These are phyloP conservation scores for Proterorhinus semilunaris DNA, from an alignment of 2,113 vertebrate genomes.

Conservation along the genomic window DNA sequence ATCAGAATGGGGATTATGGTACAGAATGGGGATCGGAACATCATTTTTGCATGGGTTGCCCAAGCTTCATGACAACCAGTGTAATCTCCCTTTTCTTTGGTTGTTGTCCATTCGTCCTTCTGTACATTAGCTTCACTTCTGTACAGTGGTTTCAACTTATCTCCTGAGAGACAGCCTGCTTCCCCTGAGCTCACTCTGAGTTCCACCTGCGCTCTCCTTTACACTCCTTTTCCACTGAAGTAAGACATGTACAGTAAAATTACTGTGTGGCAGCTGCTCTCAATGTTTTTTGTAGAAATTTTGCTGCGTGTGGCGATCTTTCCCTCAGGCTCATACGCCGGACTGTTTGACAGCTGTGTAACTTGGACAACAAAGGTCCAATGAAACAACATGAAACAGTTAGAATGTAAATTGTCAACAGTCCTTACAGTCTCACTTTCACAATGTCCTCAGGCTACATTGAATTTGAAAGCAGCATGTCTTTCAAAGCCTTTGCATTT, in stretches of 20 bases:
- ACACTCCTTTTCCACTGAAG: slow-evolving; percentile 23
- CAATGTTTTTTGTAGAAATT: slow-evolving; percentile 46
- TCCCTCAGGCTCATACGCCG: slow-evolving; percentile 20
- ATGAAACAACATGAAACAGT: not conserved
- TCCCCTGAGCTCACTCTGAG: slow-evolving; percentile 24
- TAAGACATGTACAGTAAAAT: slow-evolving; percentile 30
- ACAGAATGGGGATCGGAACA: not conserved
- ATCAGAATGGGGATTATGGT: too few species aligned
- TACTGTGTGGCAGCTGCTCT: slow-evolving; percentile 11
- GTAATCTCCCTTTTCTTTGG: not conserved
- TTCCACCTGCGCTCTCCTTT: slow-evolving; percentile 27
- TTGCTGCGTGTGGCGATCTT: slow-evolving; percentile 29
- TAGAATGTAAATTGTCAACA: slow-evolving; percentile 21
- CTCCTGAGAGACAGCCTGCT: slow-evolving; percentile 37
- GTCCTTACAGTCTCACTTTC: not conserved
- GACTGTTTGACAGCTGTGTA: slow-evolving; percentile 10
- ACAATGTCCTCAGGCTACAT: slow-evolving; percentile 10
- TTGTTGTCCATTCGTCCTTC: slow-evolving; percentile 8
- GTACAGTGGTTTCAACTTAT: slow-evolving; percentile 29
- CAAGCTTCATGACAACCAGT: not conserved
- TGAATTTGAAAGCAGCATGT: not conserved
- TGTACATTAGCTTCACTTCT: slow-evolving; percentile 5
- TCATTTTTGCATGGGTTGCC: not conserved
- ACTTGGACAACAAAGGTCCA: slow-evolving; percentile 22
- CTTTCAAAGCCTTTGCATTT: slow-evolving; percentile 15